phyloP scores from a whole-genome alignment of 2,113 vertebrate genomes.

The Periophthalmodon schlosseri region DNA sequence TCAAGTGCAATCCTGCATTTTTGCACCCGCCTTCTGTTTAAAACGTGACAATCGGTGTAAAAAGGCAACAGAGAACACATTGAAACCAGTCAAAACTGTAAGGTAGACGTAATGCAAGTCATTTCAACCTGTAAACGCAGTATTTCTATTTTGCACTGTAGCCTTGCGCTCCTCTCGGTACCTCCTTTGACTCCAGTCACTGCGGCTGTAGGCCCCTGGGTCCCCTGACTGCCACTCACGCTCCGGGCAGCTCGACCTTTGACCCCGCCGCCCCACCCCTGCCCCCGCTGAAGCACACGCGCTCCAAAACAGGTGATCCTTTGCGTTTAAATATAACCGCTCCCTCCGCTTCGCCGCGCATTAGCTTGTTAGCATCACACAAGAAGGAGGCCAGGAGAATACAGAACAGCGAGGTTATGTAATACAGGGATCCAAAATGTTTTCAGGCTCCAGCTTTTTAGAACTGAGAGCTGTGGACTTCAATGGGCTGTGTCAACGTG shows the following conservation, averaged over 20 bases:
- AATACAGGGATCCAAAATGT: not conserved
- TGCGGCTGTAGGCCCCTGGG: constrained; percentile 21
- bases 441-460: not conserved
- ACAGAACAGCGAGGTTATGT: not conserved
- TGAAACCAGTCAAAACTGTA: not conserved
- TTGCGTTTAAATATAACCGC: constrained; percentile 60
- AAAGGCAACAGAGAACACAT: too few relatives aligned
- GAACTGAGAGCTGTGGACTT: not conserved
- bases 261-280: not conserved
- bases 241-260: constrained; percentile 63
- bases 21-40: too few relatives aligned
- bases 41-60: too few relatives aligned
- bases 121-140: not conserved
- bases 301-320: constrained; percentile 67
- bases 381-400: not conserved
- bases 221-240: constrained; percentile 69
- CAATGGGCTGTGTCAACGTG: not conserved
- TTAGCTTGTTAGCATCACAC: constrained; percentile 25
- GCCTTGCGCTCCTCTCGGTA: constrained; percentile 50
- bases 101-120: not conserved
- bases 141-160: constrained; percentile 42
- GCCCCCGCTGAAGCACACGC: constrained; percentile 50
- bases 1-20: too few relatives aligned
- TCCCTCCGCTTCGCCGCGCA: not conserved
- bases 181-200: constrained; percentile 56